phyloP scores from a whole-genome alignment of 1,140 invertebrate species.

The Drosophila sproati region DNA sequence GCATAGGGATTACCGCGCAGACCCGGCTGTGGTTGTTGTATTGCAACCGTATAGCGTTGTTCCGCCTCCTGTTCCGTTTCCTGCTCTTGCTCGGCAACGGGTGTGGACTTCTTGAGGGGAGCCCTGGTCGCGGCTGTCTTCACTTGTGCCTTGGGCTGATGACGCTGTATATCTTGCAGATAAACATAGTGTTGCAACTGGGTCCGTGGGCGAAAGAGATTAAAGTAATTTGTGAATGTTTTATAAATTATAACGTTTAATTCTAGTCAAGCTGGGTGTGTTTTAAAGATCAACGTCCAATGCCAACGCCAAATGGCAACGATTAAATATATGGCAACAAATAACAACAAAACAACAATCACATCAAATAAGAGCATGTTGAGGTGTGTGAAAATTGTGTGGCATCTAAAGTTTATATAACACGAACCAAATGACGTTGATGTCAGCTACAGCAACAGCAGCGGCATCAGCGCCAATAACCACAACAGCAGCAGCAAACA shows the following conservation, averaged over 20 bases:
- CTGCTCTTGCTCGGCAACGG: slow-evolving; percentile 67
- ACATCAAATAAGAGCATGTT: slow-evolving; percentile 10
- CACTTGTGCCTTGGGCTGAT: slow-evolving; percentile 75
- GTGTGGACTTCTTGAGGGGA: slow-evolving; percentile 51
- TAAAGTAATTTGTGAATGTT: slow-evolving; percentile 37
- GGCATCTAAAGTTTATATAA: slow-evolving; percentile 80
- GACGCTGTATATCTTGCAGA: slow-evolving; percentile 78
- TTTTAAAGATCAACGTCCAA: slow-evolving; percentile 49
- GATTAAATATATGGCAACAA: slow-evolving; percentile 25
- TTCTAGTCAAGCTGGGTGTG: background rate
- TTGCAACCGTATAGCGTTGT: slow-evolving; percentile 76
- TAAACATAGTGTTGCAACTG: slow-evolving; percentile 81
- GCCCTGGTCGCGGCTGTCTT: slow-evolving; percentile 48
- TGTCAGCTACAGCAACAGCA: slow-evolving; percentile 37
- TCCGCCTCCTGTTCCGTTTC: slow-evolving; percentile 78
- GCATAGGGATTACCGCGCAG: slow-evolving; percentile 44
- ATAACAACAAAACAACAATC: slow-evolving; percentile 6
- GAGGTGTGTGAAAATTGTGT: slow-evolving; percentile 73
- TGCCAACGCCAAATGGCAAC: slow-evolving; percentile 44
- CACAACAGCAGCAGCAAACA: slow-evolving; percentile 9
- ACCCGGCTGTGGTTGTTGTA: slow-evolving; percentile 65
- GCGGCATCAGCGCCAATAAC: background rate
- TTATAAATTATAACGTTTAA: slow-evolving; percentile 45
- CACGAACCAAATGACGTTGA: slow-evolving; percentile 52
- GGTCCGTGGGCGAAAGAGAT: slow-evolving; percentile 34